Evolutionary conservation across 1,140 invertebrate genomes (phyloP).

Genomic region (Penaeus chinensis): DNA sequence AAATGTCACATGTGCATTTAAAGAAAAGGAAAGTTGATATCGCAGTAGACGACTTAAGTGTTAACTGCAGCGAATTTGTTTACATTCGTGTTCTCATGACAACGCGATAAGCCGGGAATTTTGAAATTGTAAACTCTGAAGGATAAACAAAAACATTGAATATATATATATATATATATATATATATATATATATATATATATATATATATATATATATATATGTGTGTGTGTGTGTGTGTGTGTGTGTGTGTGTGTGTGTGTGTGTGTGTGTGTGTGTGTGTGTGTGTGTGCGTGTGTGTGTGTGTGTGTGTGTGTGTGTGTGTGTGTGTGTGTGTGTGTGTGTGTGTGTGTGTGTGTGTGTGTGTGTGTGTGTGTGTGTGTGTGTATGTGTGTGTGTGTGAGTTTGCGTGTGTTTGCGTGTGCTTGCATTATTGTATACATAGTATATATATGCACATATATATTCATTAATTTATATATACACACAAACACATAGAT

Average conservation of each 20-base stretch:
- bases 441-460: not conserved
- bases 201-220: slow-evolving; percentile 34
- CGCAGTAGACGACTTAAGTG: too few relatives aligned
- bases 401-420: slow-evolving; percentile 9
- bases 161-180: slow-evolving; percentile 31
- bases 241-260: slow-evolving; percentile 1
- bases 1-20: too few relatives aligned
- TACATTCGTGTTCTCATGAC: not conserved
- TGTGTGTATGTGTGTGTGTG: slow-evolving; percentile 2
- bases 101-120: not conserved
- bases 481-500: too few relatives aligned
- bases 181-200: slow-evolving; percentile 26
- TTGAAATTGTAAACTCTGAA: not conserved
- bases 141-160: not conserved
- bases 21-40: too few relatives aligned
- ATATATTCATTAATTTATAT: too few relatives aligned
- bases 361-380: not conserved
- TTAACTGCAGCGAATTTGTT: too few relatives aligned
- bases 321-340: not conserved
- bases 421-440: not conserved
- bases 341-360: too few relatives aligned
- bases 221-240: not conserved
- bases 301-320: not conserved
- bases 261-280: slow-evolving; percentile 20
- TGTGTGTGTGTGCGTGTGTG: slow-evolving; percentile 10